These are phyloP conservation scores for Limnephilus auricula DNA, from an alignment of 2,888 invertebrate genomes.

Conservation along the genomic window DNA sequence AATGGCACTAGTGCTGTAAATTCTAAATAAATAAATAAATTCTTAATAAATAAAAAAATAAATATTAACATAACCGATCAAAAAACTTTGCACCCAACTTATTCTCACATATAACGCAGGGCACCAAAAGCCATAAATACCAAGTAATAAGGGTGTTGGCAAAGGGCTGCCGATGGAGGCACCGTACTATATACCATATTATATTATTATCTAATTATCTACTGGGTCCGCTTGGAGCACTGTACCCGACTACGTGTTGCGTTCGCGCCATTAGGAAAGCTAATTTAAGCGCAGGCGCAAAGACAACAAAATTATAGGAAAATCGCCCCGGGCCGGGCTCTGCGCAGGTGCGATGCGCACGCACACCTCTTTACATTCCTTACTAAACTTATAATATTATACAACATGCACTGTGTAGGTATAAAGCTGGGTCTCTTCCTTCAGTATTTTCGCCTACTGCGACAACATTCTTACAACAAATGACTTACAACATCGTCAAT, in stretches of 20 bases:
- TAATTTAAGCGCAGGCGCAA: slow-evolving; percentile 65
- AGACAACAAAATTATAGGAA: slow-evolving; percentile 66
- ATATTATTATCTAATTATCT: too few relatives aligned
- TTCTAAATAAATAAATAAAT: too few relatives aligned
- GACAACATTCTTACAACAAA: too few relatives aligned
- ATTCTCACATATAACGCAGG: background rate
- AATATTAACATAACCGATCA: background rate
- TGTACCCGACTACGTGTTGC: slow-evolving; percentile 60
- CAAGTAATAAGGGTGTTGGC: background rate
- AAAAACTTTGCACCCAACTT: background rate
- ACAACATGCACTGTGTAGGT: background rate
- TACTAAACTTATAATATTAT: background rate
- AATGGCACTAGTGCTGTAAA: too few relatives aligned
- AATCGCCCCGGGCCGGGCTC: slow-evolving; percentile 51
- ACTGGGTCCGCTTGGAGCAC: background rate
- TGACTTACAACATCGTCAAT: too few relatives aligned
- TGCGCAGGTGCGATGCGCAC: slow-evolving; percentile 60
- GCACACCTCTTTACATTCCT: background rate
- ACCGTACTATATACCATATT: slow-evolving; percentile 11
- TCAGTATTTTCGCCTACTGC: too few relatives aligned
- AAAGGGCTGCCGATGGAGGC: slow-evolving; percentile 10
- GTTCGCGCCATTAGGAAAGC: slow-evolving; percentile 65
- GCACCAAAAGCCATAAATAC: background rate
- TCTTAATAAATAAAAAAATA: too few relatives aligned
- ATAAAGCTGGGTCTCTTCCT: too few relatives aligned